Evolutionary conservation across 1,140 invertebrate species (phyloP).

Genomic region (Paramacrobiotus metropolitanus): DNA sequence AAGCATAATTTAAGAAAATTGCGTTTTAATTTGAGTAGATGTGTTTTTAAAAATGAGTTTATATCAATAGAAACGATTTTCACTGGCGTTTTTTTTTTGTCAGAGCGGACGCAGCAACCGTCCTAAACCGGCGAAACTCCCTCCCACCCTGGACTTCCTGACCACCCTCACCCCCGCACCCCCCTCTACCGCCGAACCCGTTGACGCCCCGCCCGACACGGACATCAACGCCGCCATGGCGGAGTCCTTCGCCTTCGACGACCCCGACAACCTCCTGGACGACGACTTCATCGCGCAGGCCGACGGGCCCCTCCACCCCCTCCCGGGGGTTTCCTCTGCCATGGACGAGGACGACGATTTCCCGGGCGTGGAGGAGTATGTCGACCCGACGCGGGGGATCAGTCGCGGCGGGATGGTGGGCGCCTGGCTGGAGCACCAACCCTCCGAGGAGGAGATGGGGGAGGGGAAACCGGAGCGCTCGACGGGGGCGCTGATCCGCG

Average conservation of each 20-base stretch:
- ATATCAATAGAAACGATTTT: too few relatives aligned
- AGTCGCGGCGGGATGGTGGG: background rate
- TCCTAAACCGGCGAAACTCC: too few relatives aligned
- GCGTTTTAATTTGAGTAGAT: too few relatives aligned
- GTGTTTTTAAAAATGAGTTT: too few relatives aligned
- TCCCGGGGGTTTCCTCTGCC: slow-evolving; percentile 7
- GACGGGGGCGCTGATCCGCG: slow-evolving; percentile 19
- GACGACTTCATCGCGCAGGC: slow-evolving; percentile 68
- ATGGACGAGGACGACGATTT: slow-evolving; percentile 13
- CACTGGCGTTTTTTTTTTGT: too few relatives aligned
- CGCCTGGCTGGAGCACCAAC: slow-evolving; percentile 9
- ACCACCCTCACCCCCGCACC: too few relatives aligned
- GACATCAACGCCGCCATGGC: slow-evolving; percentile 77
- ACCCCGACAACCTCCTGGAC: slow-evolving; percentile 59
- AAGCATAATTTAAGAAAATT: too few relatives aligned
- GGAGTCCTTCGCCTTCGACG: slow-evolving; percentile 62
- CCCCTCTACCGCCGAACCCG: too few relatives aligned
- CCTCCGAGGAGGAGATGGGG: slow-evolving; percentile 15
- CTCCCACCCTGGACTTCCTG: too few relatives aligned
- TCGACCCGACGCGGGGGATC: background rate
- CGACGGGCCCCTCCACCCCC: slow-evolving; percentile 27
- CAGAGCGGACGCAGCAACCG: too few relatives aligned
- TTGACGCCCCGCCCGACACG: slow-evolving; percentile 59
- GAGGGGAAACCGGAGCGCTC: slow-evolving; percentile 20
- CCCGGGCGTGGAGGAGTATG: slow-evolving; percentile 16